Conservation (phyloP, 2,888 invertebrate species). For the Lathronympha strigana region DNA sequence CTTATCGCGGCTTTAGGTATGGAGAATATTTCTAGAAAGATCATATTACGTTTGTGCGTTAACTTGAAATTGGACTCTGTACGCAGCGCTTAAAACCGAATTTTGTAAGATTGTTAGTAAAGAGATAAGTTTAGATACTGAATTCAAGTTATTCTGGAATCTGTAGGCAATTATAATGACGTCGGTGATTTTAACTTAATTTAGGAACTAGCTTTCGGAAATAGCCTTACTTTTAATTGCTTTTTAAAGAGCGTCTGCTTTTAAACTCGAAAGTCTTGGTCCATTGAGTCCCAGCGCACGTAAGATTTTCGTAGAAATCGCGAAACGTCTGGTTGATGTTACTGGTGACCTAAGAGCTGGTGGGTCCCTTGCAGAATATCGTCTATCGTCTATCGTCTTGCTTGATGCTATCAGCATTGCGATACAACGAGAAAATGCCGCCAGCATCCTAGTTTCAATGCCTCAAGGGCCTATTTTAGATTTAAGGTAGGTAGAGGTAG, state of each 20-base stretch:
- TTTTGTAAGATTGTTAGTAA: background rate
- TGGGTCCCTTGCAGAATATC: no score
- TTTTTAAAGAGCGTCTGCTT: background rate
- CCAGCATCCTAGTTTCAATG: no score
- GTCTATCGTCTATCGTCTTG: no score
- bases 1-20: conserved; percentile 43
- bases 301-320: no score
- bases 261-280: no score
- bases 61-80: background rate
- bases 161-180: conserved; percentile 11
- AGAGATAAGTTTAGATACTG: background rate
- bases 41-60: background rate
- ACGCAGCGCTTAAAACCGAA: background rate
- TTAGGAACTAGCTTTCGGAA: conserved; percentile 10
- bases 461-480: no score
- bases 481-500: no score
- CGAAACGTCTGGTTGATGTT: no score
- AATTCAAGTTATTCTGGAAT: background rate
- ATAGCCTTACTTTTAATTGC: conserved; percentile 1
- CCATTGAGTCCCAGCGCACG: no score
- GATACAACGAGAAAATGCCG: no score
- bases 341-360: no score
- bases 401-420: no score
- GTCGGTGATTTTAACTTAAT: conserved; percentile 19
- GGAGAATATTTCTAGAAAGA: background rate